Percentiles rank a stretch among this genome's conserved stretches.
Conservation (phyloP, 2,113 vertebrate species). For the Mugil cephalus region DNA sequence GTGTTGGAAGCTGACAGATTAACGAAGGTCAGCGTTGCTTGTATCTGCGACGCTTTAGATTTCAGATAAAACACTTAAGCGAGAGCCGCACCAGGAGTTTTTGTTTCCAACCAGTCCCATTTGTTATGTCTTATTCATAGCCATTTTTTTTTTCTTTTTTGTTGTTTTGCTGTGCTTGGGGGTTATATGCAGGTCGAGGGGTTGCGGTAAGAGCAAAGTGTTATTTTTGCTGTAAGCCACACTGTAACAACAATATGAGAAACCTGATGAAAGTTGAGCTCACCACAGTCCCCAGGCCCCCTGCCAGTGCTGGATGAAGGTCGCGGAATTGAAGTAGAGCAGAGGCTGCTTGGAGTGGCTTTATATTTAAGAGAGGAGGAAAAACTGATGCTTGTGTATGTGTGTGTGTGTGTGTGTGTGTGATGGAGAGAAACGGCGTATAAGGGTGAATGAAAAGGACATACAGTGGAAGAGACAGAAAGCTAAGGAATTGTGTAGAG, state of each 20-base stretch:
- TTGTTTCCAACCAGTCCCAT: conserved; percentile 41
- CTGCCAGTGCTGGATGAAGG: conserved; percentile 73
- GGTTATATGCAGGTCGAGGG: conserved; percentile 74
- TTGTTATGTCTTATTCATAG: conserved; percentile 70
- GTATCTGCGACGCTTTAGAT: conserved; percentile 20
- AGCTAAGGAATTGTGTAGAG: not conserved
- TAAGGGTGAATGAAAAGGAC: conserved; percentile 30
- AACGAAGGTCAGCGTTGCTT: not conserved
- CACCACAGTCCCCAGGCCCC: conserved; percentile 72
- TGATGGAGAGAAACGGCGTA: not conserved
- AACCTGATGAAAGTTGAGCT: conserved; percentile 77
- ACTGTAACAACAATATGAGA: conserved; percentile 80
- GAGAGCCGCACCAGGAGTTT: conserved; percentile 6
- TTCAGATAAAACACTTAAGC: conserved; percentile 11
- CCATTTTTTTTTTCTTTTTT: conserved; percentile 10
- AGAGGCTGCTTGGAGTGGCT: conserved; percentile 43
- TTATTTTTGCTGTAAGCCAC: conserved; percentile 82
- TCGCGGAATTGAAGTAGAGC: conserved; percentile 46
- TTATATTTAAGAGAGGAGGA: conserved; percentile 11
- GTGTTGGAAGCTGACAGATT: not conserved
- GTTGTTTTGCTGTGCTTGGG: conserved; percentile 50
- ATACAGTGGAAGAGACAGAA: not conserved
- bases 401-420: no score
- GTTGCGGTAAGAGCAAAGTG: conserved; percentile 77
- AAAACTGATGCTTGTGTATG: not conserved